Base-by-base conservation (phyloP, 2,888 invertebrate genomes). In the Ichneumoninae sp. region DNA sequence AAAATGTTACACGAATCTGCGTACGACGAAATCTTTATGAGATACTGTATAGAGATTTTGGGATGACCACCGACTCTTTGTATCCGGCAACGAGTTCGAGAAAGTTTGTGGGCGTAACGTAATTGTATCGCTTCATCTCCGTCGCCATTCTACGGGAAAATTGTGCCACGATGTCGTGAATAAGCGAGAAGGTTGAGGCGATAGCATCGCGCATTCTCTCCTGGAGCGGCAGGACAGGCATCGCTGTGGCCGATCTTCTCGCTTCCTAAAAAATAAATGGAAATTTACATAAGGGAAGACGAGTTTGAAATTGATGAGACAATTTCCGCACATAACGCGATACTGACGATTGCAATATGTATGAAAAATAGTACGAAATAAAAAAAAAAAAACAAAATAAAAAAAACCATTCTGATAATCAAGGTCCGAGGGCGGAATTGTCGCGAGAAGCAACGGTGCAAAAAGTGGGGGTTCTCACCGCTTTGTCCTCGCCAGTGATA, bases 31-130 rank as follows among this genome's bases (percentile, higher is more conserved):
- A 13, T 19, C 69, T 57, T 57, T 52, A 40, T 22, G 36, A 22
- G 44, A 66, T 33, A 44, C 16, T 6, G 40, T 26, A 19, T 66
- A 66, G n/a, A 7, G 40, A 40, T 65, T 52, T 54, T 54, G 2
- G 52, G 13, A 63, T 63, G 57, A 75, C 47, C 40, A 93, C 95
- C 94, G 92, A 97, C 97, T 95, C 95, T 93, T 97, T 97, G 91
- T 98, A 98, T 8, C 98, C 97, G 0, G 96, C 94, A 0, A 98
- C 98, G 16, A 98, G 95, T 91, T 98, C 97, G 80, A 98, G 94
- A 90, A 97, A 98, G 94, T 98, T 98, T 36, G 97, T 97, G 0
- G 98, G 98, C 0, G 98, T 98, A 65, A 98, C 98, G 93, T 98
- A 98, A 94, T 97, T 98, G 91, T 96, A 96, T 13, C 98, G 94